Evolutionary conservation across 2,888 invertebrate genomes (phyloP), one percentile per base, ranked within the genome.

Genomic region (Dasysyrphus albostriatus): DNA sequence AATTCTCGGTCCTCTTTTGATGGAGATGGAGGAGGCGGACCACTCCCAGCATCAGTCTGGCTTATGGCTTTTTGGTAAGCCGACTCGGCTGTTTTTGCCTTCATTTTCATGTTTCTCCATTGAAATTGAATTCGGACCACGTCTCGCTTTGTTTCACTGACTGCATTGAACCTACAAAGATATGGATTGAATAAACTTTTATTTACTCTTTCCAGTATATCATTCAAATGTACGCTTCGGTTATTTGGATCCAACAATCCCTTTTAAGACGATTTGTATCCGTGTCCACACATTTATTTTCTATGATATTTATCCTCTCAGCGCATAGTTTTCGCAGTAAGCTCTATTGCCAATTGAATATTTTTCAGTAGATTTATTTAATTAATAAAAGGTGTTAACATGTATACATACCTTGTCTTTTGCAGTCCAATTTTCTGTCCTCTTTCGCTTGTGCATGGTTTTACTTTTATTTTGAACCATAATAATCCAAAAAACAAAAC

Each of bases 61-160:
- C n/a, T 54, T 4, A 32, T 3, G 14, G 54, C 29, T n/a, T 54
- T 54, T 32, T 8, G 29, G 54, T 32, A 54, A 54, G 54, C 29
- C 8, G n/a, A 14, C 7, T 54, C 14, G n/a, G 54, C 54, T 1
- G 29, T 4, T 32, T 54, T 54, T 3, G 54, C 54, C 7, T 32
- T 54, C 54, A 54, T 54, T 32, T 54, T 54, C 54, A 32, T 29
- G n/a, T 29, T 54, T 14, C 54, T 54, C 54, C 54, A 54, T n/a
- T 54, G 54, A 10, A 54, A 32, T 7, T 54, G 29, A 54, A 54
- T 32, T 32, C 32, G 14, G 14, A 8, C 14, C 8, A 54, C 54
- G 1, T 54, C 54, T 32, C 54, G 54, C n/a, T 54, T 54, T 32
- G 9, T 54, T 29, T 54, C 54, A 32, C 54, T 54, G 1, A 54